Evolutionary conservation across 2,113 vertebrate species (phyloP).

Genomic region (human): GRCh38 chrX:123956001-123956500

Average conservation of each 20-base stretch:
- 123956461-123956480: too few relatives aligned
- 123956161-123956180: neutral
- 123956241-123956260: too few relatives aligned
- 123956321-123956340: neutral
- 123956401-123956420: neutral
- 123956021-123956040: neutral
- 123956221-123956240: too few relatives aligned
- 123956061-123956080: neutral
- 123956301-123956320: neutral
- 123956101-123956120: constrained; percentile 20
- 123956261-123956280: too few relatives aligned
- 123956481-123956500: too few relatives aligned
- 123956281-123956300: too few relatives aligned
- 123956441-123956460: too few relatives aligned
- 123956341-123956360: constrained; percentile 12
- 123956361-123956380: neutral
- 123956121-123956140: neutral
- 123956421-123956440: constrained; percentile 4
- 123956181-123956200: neutral
- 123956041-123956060: neutral
- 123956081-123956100: constrained; percentile 22
- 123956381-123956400: constrained; percentile 22
- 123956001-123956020: constrained; percentile 37
- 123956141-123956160: neutral
- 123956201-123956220: too few relatives aligned